These are phyloP conservation scores for mouse (Mus musculus) DNA, from an alignment of 2,113 vertebrate species.

Conservation along the genomic window DNA sequence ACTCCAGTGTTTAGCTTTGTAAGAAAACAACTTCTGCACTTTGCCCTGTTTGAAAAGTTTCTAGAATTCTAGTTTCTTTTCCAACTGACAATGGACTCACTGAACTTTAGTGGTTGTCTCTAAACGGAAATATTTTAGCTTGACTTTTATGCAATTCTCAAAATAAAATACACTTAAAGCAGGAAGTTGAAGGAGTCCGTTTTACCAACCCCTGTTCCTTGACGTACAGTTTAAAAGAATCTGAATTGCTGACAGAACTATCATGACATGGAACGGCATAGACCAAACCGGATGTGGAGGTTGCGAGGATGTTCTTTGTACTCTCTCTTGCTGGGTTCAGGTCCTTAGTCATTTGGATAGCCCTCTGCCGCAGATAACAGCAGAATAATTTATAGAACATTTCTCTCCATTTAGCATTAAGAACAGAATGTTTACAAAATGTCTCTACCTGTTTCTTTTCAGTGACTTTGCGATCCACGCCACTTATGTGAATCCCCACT, in stretches of 20 bases:
- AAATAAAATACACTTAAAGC: background rate
- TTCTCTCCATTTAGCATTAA: conserved; percentile 1
- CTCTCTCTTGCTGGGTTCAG: background rate
- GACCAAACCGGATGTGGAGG: background rate
- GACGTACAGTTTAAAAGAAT: background rate
- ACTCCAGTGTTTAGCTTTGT: conserved; percentile 60
- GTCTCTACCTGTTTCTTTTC: background rate
- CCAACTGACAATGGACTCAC: conserved; percentile 55
- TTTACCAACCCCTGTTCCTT: background rate
- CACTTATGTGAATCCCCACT: background rate
- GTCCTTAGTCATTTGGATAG: background rate
- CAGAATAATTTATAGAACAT: background rate
- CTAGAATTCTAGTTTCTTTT: conserved; percentile 64
- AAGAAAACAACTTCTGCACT: conserved; percentile 40
- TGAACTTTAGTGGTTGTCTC: conserved; percentile 6
- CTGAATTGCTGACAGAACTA: background rate
- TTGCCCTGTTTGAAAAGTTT: conserved; percentile 56
- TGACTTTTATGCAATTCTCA: background rate
- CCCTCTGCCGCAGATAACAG: background rate
- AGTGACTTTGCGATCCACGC: background rate
- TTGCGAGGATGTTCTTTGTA: background rate
- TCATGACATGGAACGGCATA: background rate
- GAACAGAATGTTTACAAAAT: background rate
- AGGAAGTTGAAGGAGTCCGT: background rate
- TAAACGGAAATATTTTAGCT: background rate